A percentile compares a stretch with the other conserved stretches of the same genome.
Conservation (phyloP, 2,797 vertebrate species). For the Dendrocincla tyrannina region DNA sequence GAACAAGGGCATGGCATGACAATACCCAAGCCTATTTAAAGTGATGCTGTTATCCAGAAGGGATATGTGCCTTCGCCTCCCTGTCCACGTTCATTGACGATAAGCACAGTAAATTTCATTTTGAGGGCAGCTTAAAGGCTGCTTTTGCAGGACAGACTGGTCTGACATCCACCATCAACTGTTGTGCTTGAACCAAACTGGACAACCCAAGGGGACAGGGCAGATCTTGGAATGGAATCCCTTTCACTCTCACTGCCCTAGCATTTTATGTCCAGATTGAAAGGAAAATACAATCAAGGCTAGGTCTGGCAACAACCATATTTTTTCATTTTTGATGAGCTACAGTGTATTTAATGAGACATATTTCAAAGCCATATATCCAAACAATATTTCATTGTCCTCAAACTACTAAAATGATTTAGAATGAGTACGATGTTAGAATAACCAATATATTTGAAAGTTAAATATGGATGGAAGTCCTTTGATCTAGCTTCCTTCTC, state of each 20-base stretch:
- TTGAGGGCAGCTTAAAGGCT: not conserved
- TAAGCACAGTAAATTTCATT: not conserved
- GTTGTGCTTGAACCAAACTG: not conserved
- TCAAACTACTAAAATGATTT: not conserved
- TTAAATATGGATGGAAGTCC: not conserved
- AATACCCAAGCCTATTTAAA: not conserved
- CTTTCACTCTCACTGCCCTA: not conserved
- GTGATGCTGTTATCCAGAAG: not conserved
- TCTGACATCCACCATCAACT: fast-evolving
- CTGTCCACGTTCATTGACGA: not conserved
- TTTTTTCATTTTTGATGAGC: not conserved
- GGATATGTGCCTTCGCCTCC: not conserved
- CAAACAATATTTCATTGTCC: not conserved
- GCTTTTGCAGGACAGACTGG: not conserved
- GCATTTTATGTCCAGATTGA: not conserved
- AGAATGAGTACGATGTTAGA: not conserved
- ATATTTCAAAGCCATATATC: not conserved
- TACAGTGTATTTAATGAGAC: not conserved
- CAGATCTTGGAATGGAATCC: not conserved
- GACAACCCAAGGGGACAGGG: not conserved
- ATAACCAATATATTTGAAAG: not conserved
- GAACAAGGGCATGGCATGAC: fast-evolving
- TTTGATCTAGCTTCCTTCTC: not conserved
- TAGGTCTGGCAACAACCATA: not conserved
- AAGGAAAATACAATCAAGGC: not conserved